Percentiles rank a stretch among this genome's conserved stretches.
Evolutionary conservation across 2,888 invertebrate genomes (phyloP).

Genomic region (Hedychridium roseum): DNA sequence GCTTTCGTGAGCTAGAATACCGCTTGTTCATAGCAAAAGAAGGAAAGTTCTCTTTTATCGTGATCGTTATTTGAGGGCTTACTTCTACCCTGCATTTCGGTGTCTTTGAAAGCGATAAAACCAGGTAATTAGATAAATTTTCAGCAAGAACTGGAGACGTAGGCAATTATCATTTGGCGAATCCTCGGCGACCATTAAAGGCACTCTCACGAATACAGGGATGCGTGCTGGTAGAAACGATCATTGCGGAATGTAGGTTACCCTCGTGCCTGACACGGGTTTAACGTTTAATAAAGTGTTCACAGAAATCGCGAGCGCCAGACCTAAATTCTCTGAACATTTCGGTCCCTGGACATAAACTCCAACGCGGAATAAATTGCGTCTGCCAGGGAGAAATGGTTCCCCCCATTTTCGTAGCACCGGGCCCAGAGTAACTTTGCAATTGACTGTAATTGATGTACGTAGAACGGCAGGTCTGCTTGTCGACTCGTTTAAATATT

Average conservation of each 20-base stretch:
- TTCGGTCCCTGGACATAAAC: slow-evolving; percentile 4
- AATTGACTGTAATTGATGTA: too few species aligned
- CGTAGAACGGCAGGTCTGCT: too few species aligned
- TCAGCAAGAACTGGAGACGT: slow-evolving; percentile 19
- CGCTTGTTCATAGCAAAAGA: too few species aligned
- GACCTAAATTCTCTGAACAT: slow-evolving; percentile 22
- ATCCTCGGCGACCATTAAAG: slow-evolving; percentile 23
- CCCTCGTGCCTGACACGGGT: slow-evolving; percentile 15
- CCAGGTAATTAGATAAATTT: slow-evolving; percentile 31
- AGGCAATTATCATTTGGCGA: slow-evolving; percentile 24
- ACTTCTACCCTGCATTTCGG: too few species aligned
- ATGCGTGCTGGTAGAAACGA: slow-evolving; percentile 23
- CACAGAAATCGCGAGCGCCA: not conserved
- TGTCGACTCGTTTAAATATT: too few species aligned
- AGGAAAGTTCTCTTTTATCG: too few species aligned
- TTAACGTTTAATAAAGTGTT: slow-evolving; percentile 28
- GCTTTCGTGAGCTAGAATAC: too few species aligned
- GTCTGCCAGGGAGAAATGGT: too few species aligned
- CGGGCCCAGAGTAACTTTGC: too few species aligned
- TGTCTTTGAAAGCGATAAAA: too few species aligned
- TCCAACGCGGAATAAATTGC: not conserved
- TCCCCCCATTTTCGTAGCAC: too few species aligned
- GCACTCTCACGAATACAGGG: slow-evolving; percentile 8
- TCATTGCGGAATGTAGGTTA: slow-evolving; percentile 21
- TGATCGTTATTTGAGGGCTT: too few species aligned